A percentile compares a stretch with the other conserved stretches of the same genome.
phyloP scores from a whole-genome alignment of 2,113 vertebrate species.

The Cyprinodon brontotheroides region DNA sequence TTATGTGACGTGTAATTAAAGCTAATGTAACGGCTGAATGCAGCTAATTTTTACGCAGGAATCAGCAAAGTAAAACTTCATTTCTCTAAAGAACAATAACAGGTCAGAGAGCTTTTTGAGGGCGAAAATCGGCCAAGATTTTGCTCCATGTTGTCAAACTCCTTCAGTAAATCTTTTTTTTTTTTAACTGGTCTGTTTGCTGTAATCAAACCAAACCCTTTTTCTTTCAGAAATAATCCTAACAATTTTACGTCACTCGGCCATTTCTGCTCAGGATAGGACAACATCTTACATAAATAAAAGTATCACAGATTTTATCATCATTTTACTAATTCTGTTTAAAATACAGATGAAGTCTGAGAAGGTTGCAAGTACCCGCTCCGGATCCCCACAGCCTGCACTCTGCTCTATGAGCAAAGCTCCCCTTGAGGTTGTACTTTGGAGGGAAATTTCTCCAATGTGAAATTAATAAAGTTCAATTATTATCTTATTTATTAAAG shows the following conservation, averaged over 20 bases:
- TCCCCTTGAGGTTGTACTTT: no score
- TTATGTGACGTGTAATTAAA: constrained; percentile 13
- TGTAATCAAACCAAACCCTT: neutral
- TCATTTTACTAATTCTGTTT: neutral
- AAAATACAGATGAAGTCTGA: no score
- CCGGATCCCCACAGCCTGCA: no score
- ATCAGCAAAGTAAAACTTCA: neutral
- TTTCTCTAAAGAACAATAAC: neutral
- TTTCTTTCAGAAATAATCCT: neutral
- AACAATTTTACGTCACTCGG: neutral
- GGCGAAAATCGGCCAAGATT: no score
- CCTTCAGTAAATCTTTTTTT: neutral
- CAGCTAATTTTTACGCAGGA: neutral
- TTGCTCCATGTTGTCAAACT: no score
- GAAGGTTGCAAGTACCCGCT: no score
- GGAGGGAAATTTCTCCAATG: no score
- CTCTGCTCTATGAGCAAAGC: no score
- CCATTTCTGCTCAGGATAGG: neutral
- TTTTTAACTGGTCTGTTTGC: neutral
- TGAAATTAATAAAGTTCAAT: no score
- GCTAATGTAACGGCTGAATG: neutral
- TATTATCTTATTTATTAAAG: no score
- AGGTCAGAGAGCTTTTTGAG: neutral
- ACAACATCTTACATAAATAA: neutral
- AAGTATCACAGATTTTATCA: neutral